phyloP scores from a whole-genome alignment of 2,113 vertebrate genomes.

The Vidua macroura region DNA sequence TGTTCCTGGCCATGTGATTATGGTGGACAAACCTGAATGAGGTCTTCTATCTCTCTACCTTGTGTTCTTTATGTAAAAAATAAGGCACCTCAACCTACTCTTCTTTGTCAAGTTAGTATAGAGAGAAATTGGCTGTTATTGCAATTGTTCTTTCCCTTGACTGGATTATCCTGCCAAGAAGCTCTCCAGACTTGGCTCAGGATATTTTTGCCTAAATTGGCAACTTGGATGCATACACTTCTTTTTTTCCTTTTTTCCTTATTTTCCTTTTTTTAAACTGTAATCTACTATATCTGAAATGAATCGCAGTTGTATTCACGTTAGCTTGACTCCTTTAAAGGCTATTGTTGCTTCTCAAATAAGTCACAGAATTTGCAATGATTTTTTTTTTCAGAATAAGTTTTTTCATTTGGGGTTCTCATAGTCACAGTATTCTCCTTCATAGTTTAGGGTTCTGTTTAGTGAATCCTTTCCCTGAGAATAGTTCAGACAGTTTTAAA shows the following conservation, averaged over 20 bases:
- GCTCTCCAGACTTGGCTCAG: neutral
- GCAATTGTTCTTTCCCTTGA: neutral
- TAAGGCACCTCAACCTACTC: neutral
- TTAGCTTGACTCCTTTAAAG: neutral
- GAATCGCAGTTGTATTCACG: neutral
- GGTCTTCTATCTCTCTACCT: neutral
- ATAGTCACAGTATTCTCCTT: neutral
- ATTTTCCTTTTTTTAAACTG: neutral
- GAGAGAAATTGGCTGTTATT: neutral
- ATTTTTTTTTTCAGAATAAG: neutral
- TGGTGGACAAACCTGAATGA: neutral
- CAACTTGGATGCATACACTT: neutral
- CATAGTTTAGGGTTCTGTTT: neutral
- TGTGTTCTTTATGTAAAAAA: neutral
- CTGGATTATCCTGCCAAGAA: neutral
- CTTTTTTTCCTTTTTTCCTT: neutral
- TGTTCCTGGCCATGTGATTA: neutral
- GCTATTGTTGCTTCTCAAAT: neutral
- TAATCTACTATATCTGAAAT: neutral
- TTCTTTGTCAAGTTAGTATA: neutral
- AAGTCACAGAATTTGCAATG: neutral
- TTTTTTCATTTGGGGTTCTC: neutral
- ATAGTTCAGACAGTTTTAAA: neutral
- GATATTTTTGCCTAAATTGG: conserved; percentile 24
- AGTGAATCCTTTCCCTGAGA: neutral